Conservation (phyloP, 1,140 invertebrate genomes). For the Drosophila nasuta region DNA sequence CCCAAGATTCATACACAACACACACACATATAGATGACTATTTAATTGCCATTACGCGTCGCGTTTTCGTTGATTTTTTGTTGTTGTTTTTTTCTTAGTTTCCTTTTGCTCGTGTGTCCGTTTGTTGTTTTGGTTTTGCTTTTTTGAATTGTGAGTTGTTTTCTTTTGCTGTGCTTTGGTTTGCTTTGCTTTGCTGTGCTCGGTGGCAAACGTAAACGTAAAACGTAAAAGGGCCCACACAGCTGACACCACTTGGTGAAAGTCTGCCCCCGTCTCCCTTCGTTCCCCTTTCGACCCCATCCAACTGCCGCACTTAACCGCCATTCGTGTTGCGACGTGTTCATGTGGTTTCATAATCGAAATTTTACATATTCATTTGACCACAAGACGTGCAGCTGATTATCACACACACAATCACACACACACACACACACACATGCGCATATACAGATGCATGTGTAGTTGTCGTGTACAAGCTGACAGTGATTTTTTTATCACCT, state of each 20-base stretch:
- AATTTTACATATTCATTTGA: constrained; percentile 75
- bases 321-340: constrained; percentile 55
- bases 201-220: constrained; percentile 25
- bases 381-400: constrained; percentile 46
- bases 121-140: constrained; percentile 67
- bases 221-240: constrained; percentile 49
- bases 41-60: constrained; percentile 72
- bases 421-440: constrained; percentile 19
- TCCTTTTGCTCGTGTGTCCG: constrained; percentile 32
- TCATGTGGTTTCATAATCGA: constrained; percentile 78
- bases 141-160: constrained; percentile 39
- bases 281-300: background rate
- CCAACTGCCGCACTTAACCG: constrained; percentile 15
- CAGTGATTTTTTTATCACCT: constrained; percentile 28
- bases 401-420: constrained; percentile 51
- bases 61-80: constrained; percentile 53
- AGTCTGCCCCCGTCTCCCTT: constrained; percentile 49
- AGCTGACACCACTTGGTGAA: constrained; percentile 73
- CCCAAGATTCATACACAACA: background rate
- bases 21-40: constrained; percentile 38
- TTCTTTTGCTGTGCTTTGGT: constrained; percentile 25
- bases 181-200: constrained; percentile 53
- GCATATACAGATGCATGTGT: constrained; percentile 1
- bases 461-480: constrained; percentile 15
- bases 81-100: constrained; percentile 33